Percentiles rank a stretch among this genome's conserved stretches.
These are phyloP conservation scores for Chiridota heheva DNA, from an alignment of 35 echinoderm and acorn worm species.

Conservation along the genomic window DNA sequence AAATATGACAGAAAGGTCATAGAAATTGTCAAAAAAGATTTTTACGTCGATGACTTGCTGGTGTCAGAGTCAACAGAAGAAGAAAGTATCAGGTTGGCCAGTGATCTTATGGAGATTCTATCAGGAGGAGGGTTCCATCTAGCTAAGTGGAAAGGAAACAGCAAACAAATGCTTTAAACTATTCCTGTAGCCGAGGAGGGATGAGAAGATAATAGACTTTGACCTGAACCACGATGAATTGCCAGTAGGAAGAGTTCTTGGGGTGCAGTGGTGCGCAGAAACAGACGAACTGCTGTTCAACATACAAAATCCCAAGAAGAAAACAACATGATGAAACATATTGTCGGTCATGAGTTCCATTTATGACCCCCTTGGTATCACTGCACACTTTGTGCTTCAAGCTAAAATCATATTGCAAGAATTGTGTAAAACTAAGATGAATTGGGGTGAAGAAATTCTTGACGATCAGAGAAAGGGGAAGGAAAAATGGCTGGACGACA, in stretches of 20 bases:
- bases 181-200: slow-evolving; percentile 33
- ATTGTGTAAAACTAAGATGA: slow-evolving; percentile 14
- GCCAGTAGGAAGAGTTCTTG: slow-evolving; percentile 39
- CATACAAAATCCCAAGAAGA: background rate
- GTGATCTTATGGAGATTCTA: background rate
- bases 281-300: too few relatives aligned
- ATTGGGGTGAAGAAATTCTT: slow-evolving; percentile 51
- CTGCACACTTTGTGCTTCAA: slow-evolving; percentile 13
- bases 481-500: slow-evolving; percentile 31
- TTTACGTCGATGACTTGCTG: slow-evolving; percentile 49
- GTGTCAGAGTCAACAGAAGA: background rate
- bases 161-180: background rate
- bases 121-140: slow-evolving; percentile 14
- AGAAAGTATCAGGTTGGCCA: background rate
- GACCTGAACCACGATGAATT: slow-evolving; percentile 29
- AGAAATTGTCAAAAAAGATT: background rate
- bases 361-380: slow-evolving; percentile 44
- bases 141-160: slow-evolving; percentile 2
- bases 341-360: slow-evolving; percentile 26
- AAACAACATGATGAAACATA: slow-evolving; percentile 37
- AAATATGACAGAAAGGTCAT: background rate
- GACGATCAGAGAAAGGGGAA: background rate
- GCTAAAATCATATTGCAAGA: slow-evolving; percentile 49
- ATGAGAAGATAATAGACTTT: background rate
- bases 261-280: slow-evolving; percentile 42